These are phyloP conservation scores for Anaspis maculata DNA, from an alignment of 2,888 invertebrate species.

Conservation along the genomic window DNA sequence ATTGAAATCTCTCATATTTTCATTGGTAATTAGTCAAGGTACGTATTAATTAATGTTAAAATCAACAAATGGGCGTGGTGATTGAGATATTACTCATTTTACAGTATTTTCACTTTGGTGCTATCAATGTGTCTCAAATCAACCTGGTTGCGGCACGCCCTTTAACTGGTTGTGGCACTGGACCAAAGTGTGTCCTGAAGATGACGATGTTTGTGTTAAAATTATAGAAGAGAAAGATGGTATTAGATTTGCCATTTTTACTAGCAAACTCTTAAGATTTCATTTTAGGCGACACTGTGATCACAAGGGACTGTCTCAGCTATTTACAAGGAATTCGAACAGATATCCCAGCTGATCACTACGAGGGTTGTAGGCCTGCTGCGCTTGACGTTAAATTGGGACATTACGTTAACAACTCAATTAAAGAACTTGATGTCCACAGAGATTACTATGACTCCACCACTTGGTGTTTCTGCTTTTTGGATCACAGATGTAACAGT, in stretches of 20 bases:
- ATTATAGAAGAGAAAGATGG: constrained; percentile 80
- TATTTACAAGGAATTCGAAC: constrained; percentile 66
- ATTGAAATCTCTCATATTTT: too few species aligned
- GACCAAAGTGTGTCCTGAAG: constrained; percentile 74
- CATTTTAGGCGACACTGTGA: constrained; percentile 61
- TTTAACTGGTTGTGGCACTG: constrained; percentile 76
- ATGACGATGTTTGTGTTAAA: constrained; percentile 83
- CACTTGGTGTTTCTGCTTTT: constrained; percentile 84
- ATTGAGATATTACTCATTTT: constrained; percentile 5
- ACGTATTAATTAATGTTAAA: too few species aligned
- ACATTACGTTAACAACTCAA: constrained; percentile 80
- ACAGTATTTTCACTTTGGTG: constrained; percentile 59
- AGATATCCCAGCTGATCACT: constrained; percentile 85
- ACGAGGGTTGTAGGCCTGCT: constrained; percentile 81
- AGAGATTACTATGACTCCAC: constrained; percentile 75
- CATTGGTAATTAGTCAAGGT: too few species aligned
- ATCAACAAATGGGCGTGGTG: constrained; percentile 10
- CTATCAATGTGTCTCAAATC: constrained; percentile 81
- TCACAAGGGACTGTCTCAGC: constrained; percentile 81
- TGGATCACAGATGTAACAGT: constrained; percentile 79
- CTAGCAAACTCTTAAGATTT: constrained; percentile 1
- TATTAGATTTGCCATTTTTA: constrained; percentile 40
- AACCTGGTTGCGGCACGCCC: constrained; percentile 77
- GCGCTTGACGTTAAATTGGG: constrained; percentile 70
- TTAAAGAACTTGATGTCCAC: constrained; percentile 76